phyloP scores from a whole-genome alignment of 35 echinoderm and acorn worm species.

The Anneissia japonica region DNA sequence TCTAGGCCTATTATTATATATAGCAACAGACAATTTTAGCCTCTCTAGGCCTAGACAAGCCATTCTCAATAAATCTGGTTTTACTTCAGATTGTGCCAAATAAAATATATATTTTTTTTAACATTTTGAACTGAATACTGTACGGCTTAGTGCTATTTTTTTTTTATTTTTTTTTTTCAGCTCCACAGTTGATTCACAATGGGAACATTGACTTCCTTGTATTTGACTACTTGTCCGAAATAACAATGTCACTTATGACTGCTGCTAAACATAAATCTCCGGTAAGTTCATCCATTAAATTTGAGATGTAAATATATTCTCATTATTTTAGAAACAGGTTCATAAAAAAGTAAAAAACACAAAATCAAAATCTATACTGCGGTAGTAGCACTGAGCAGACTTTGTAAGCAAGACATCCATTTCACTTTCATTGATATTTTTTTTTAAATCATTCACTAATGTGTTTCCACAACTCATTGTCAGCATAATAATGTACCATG shows the following conservation, averaged over 20 bases:
- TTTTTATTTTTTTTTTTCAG: slow-evolving; percentile 44
- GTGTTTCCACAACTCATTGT: no score
- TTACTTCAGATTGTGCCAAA: neutral
- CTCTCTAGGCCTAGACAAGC: neutral
- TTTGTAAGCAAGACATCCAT: no score
- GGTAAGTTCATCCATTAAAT: no score
- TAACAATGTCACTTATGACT: slow-evolving; percentile 96
- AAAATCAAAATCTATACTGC: no score
- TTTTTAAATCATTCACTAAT: no score
- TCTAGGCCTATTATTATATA: neutral
- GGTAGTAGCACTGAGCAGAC: no score
- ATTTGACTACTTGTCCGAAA: slow-evolving; percentile 97
- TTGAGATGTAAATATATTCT: no score
- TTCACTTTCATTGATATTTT: no score
- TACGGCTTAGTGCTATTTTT: no score
- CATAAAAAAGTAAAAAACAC: no score
- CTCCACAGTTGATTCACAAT: slow-evolving; percentile 84
- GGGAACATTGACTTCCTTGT: slow-evolving; percentile 89
- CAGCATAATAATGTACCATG: no score
- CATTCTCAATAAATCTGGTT: neutral
- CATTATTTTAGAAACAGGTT: no score
- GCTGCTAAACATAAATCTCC: slow-evolving; percentile 76
- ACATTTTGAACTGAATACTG: neutral
- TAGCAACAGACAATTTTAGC: neutral
- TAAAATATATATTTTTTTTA: neutral